Evolutionary conservation across 1,140 invertebrate species (phyloP), one percentile per base, ranked within the genome.

Genomic region (Scaptomyza hsui): DNA sequence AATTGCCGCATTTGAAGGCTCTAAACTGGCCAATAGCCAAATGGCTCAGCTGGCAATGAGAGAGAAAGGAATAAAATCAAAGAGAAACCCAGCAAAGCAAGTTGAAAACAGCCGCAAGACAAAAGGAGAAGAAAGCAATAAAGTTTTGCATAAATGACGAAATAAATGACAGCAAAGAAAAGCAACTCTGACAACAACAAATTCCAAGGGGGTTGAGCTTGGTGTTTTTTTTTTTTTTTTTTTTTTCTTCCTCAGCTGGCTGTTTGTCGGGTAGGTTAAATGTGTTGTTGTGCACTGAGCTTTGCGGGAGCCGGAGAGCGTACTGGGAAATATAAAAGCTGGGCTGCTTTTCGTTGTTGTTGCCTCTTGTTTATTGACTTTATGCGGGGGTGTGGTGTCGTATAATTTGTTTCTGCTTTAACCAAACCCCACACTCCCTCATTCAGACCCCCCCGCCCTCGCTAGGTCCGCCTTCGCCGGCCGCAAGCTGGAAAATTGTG

Each of bases 341-440:
- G 81, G 61, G 39, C 60, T 24, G 45, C 32, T 49, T 35, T 29
- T 44, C 26, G 10, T 35, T 76, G 61, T 55, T 60, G 49, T 59
- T 63, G 77, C 48, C 65, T 68, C 78, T 83, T 83, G 82, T 86
- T 86, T 86, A 86, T 86, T 88, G 82, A 88, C 82, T 88, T 86
- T 81, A 60, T 75, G 62, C 59, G 70, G 69, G 80, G 64, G 65
- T 71, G 64, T 63, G 75, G 83, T 78, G 63, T 88, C 75, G 78
- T 78, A 88, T 86, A 86, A 86, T 86, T 86, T 86, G 82, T 88
- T 86, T 86, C 83, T 78, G 82, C 82, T 86, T 82, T 88, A 85
- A 85, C 80, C 72, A 69, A 77, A 41, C n/a, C 18, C 51, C 35
- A 53, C 39, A 41, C 52, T 10, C 13, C 24, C n/a, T n/a, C n/a